A percentile compares a stretch with the other conserved stretches of the same genome.
Conservation (phyloP, 2,888 invertebrate genomes). For the Heliconius cydno region DNA sequence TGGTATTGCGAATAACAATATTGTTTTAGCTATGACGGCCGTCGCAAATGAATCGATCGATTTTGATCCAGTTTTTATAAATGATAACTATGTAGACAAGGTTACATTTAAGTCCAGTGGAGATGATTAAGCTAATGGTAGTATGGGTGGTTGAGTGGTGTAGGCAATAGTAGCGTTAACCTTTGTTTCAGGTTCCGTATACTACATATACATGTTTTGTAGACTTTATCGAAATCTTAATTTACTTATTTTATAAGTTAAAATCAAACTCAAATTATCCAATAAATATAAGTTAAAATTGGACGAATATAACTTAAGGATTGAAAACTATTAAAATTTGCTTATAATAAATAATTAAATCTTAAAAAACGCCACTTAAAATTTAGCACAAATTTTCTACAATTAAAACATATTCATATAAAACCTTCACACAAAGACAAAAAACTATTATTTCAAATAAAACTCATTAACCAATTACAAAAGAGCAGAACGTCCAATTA, state of each 20-base stretch:
- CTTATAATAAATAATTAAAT: too few species aligned
- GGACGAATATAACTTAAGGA: too few species aligned
- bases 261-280: too few species aligned
- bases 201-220: background rate
- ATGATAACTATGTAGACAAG: slow-evolving; percentile 37
- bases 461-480: slow-evolving; percentile 56
- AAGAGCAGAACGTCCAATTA: slow-evolving; percentile 60
- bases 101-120: slow-evolving; percentile 16
- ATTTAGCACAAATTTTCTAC: too few species aligned
- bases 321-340: too few species aligned
- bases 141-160: background rate
- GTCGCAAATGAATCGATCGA: slow-evolving; percentile 66
- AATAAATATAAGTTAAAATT: too few species aligned
- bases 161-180: background rate
- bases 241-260: background rate
- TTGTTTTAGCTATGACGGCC: slow-evolving; percentile 68
- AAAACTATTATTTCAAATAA: slow-evolving; percentile 47
- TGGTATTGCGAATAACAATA: slow-evolving; percentile 64
- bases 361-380: too few species aligned
- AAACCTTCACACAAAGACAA: background rate
- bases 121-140: background rate
- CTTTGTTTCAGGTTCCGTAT: background rate
- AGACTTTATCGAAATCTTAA: background rate
- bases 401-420: too few species aligned
- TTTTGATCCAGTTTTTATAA: slow-evolving; percentile 66